Evolutionary conservation across 2,113 vertebrate species (phyloP).

Genomic region (Arenaria interpres): DNA sequence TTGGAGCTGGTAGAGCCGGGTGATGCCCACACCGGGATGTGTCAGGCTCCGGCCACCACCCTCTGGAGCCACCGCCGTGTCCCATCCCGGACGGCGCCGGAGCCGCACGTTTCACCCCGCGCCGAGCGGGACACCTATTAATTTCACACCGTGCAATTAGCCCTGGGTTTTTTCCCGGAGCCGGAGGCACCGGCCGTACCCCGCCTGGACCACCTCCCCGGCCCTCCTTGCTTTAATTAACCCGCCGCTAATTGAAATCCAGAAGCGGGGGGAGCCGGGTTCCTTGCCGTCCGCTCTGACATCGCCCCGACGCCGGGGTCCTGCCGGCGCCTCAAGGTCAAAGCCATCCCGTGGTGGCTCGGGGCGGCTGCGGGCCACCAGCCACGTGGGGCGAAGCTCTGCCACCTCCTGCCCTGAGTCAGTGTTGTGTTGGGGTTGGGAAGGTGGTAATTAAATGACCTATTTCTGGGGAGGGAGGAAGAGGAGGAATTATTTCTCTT

Average conservation of each 20-base stretch:
- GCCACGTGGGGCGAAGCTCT: background rate
- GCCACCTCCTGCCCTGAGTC: conserved; percentile 2
- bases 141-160: background rate
- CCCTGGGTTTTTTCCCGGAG: background rate
- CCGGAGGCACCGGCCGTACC: no score
- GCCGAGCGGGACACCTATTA: background rate
- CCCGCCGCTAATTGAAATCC: background rate
- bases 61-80: background rate
- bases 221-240: background rate
- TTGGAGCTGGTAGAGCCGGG: background rate
- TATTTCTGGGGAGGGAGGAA: conserved; percentile 34
- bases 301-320: background rate
- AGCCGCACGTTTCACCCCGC: fast-evolving
- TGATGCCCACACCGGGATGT: background rate
- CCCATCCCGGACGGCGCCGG: fast-evolving
- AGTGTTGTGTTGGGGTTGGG: background rate
- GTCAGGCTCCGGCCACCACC: background rate
- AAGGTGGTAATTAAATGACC: conserved; percentile 44
- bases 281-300: background rate
- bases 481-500: background rate
- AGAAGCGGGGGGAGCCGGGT: background rate
- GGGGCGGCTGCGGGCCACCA: background rate
- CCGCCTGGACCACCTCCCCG: fast-evolving
- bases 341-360: fast-evolving
- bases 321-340: conserved; percentile 11